phyloP scores from a whole-genome alignment of 2,888 invertebrate species.

The Alsophila aescularia region DNA sequence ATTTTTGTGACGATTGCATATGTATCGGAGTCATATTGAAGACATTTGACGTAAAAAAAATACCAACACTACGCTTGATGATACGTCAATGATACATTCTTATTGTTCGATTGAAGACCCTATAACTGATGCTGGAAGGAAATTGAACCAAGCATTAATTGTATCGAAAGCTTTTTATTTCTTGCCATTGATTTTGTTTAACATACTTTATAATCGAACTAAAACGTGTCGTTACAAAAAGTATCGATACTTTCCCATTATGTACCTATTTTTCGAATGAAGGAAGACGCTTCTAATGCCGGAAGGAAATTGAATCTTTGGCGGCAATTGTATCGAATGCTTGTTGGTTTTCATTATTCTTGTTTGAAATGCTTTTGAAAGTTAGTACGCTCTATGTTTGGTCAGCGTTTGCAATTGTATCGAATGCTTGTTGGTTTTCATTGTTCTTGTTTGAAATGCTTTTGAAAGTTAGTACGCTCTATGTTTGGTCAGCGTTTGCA shows the following conservation, averaged over 20 bases:
- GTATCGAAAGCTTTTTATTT: too few relatives aligned
- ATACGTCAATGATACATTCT: too few relatives aligned
- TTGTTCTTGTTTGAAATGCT: constrained; percentile 23
- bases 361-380: constrained; percentile 18
- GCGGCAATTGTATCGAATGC: constrained; percentile 15
- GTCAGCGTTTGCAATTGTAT: constrained; percentile 8
- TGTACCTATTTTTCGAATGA: neutral
- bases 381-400: constrained; percentile 11
- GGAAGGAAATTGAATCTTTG: constrained; percentile 26
- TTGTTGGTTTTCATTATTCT: constrained; percentile 17
- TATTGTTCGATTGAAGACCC: too few relatives aligned
- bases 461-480: constrained; percentile 10
- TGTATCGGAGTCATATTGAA: too few relatives aligned
- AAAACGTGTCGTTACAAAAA: neutral
- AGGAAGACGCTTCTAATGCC: neutral
- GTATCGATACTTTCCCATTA: constrained; percentile 1
- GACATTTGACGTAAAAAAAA: too few relatives aligned
- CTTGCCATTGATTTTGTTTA: too few relatives aligned
- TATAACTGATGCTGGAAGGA: too few relatives aligned
- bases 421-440: constrained; percentile 5
- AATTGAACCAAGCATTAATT: too few relatives aligned
- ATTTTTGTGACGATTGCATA: too few relatives aligned
- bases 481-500: constrained; percentile 13
- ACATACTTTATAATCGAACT: too few relatives aligned
- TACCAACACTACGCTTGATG: too few relatives aligned